phyloP scores from a whole-genome alignment of 2,888 invertebrate genomes.

The Aethes cnicana region DNA sequence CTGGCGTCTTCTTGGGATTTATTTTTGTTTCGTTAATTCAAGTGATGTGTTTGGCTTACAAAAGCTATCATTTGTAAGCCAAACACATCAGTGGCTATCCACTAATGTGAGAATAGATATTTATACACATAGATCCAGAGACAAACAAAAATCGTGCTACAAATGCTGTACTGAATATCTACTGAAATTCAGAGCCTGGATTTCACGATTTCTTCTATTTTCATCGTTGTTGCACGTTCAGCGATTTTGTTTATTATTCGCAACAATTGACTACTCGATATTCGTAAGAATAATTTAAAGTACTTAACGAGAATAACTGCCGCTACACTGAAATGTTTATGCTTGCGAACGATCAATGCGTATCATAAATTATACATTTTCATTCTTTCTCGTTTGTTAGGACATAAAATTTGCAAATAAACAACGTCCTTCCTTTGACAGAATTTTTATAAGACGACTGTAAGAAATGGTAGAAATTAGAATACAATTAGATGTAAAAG shows the following conservation, averaged over 20 bases:
- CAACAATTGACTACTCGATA: not conserved
- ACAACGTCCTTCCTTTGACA: slow-evolving; percentile 1
- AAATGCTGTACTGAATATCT: no score
- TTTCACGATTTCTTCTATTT: no score
- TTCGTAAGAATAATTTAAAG: slow-evolving; percentile 2
- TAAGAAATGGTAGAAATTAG: no score
- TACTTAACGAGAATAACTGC: slow-evolving; percentile 8
- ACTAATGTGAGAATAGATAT: no score
- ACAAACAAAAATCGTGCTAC: no score
- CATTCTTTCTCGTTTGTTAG: slow-evolving; percentile 24
- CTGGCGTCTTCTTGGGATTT: not conserved
- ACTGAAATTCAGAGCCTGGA: no score
- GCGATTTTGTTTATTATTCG: not conserved
- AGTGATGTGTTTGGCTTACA: not conserved
- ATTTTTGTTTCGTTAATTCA: not conserved
- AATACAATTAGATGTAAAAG: no score
- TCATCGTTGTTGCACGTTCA: no score
- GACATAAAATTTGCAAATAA: slow-evolving; percentile 7
- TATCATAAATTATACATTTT: slow-evolving; percentile 29
- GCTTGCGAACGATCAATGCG: slow-evolving; percentile 5
- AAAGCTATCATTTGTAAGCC: no score
- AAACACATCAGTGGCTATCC: no score
- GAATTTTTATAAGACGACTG: not conserved
- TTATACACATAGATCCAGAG: no score
- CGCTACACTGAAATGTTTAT: slow-evolving; percentile 21